Evolutionary conservation across 2,113 vertebrate genomes (phyloP).

Genomic region (Neopipo cinnamomea): DNA sequence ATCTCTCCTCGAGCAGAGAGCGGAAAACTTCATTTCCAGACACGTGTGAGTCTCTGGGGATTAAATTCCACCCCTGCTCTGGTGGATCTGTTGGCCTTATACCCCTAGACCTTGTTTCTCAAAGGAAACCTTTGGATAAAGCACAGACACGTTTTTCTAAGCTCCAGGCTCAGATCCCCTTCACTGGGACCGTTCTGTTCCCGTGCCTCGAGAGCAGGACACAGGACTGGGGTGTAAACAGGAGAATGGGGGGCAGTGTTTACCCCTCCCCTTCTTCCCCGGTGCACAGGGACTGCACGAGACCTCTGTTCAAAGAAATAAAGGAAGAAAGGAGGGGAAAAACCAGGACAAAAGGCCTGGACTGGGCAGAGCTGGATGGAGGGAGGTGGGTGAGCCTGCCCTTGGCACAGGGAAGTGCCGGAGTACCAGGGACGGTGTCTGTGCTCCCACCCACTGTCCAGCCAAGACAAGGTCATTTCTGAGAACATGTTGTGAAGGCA

Average conservation of each 20-base stretch:
- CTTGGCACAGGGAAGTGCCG: not conserved
- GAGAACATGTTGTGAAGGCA: not conserved
- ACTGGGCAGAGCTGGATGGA: not conserved
- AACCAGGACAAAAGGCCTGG: not conserved
- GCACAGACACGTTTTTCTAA: conserved; percentile 16
- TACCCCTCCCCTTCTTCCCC: not conserved
- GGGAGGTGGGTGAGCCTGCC: not conserved
- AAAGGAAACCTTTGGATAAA: conserved; percentile 10
- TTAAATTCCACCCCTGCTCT: not conserved
- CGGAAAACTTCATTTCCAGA: not conserved
- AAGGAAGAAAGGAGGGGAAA: accelerated
- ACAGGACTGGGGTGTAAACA: accelerated
- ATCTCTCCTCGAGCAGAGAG: not conserved
- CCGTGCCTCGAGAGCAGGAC: not conserved
- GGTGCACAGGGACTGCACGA: not conserved
- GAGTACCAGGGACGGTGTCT: not conserved
- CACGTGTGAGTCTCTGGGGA: not conserved
- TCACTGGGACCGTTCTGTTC: accelerated
- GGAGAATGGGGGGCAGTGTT: not conserved
- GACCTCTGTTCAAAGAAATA: not conserved
- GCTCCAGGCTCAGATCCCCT: conserved; percentile 7
- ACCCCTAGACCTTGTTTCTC: not conserved
- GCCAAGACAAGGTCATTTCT: not conserved
- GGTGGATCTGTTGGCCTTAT: not conserved
- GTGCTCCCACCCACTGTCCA: not conserved